Evolutionary conservation across 2,888 invertebrate genomes (phyloP), one percentile per base, ranked within the genome.

Genomic region (Gortyna flavago): DNA sequence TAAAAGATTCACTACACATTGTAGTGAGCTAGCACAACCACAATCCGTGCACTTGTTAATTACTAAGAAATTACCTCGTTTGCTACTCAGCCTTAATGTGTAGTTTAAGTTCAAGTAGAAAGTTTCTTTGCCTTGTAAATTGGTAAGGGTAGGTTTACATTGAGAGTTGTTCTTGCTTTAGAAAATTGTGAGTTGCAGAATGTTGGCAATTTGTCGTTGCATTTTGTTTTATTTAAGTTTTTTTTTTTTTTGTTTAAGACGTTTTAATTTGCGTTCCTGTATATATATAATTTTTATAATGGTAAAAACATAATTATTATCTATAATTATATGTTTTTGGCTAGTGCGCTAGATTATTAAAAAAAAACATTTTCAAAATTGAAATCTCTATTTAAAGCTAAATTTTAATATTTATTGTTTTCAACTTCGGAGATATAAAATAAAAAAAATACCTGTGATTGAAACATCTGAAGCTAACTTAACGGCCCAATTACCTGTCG

Each of bases 21-120:
- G 25, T 68, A 61, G 11, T 57, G 25, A 32, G 41, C 21, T 41
- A 18, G 0, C 18, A 29, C 21, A 77, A 64, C n/a, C 18, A 35
- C 84, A 88, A 88, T 83, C 81, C 77, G 67, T 86, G 87, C 84
- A 85, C 87, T 88, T 80, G 88, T 90, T 91, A 90, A 90, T 90
- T 90, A 90, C 80, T 86, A 89, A 86, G 88, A 87, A 89, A 89
- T 90, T 87, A 87, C 86, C 35, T 71, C 59, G 69, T 64, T 59
- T 66, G 72, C 57, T 73, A 77, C 80, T 85, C 68, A 61, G 66
- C 48, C 72, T 83, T 83, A 83, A 86, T 85, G 80, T 83, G 71
- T 80, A 79, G 83, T 81, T 81, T 74, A 80, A 84, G 82, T 84
- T 85, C 67, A 82, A 85, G 80, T 82, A 72, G 72, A 71, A 87